phyloP scores from a whole-genome alignment of 2,113 vertebrate species.

The Corapipo altera region DNA sequence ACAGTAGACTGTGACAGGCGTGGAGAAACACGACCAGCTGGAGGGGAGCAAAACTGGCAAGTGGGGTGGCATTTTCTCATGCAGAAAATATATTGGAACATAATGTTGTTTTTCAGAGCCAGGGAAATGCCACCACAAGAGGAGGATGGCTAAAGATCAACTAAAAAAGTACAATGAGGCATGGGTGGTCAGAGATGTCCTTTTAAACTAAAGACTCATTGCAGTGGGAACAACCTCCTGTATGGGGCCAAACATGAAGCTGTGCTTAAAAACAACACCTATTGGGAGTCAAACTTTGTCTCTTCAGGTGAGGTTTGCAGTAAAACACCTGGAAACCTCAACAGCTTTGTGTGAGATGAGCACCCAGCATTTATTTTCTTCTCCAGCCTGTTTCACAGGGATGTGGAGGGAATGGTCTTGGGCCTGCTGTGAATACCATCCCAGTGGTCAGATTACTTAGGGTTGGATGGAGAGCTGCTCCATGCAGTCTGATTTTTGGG shows the following conservation, averaged over 20 bases:
- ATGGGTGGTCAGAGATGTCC: neutral
- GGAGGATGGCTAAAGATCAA: neutral
- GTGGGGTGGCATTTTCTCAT: neutral
- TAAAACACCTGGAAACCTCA: neutral
- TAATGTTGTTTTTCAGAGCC: slow-evolving; percentile 13
- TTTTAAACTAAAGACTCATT: neutral
- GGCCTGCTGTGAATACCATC: neutral
- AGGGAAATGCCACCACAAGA: neutral
- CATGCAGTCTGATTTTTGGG: neutral
- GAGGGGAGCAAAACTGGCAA: slow-evolving; percentile 39
- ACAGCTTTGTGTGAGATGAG: neutral
- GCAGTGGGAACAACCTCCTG: neutral
- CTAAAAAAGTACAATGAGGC: neutral
- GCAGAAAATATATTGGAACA: slow-evolving; percentile 31
- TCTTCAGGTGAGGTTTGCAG: neutral
- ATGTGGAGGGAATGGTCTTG: neutral
- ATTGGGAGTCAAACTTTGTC: neutral
- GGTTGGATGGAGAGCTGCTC: neutral
- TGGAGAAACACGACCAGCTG: neutral
- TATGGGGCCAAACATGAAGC: neutral
- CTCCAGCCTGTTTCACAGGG: neutral
- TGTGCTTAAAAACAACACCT: neutral
- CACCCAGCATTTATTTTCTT: neutral
- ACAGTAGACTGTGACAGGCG: neutral
- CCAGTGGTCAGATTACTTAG: neutral